These are phyloP conservation scores for Thunnus albacares DNA, from an alignment of 2,797 vertebrate species.

Conservation along the genomic window DNA sequence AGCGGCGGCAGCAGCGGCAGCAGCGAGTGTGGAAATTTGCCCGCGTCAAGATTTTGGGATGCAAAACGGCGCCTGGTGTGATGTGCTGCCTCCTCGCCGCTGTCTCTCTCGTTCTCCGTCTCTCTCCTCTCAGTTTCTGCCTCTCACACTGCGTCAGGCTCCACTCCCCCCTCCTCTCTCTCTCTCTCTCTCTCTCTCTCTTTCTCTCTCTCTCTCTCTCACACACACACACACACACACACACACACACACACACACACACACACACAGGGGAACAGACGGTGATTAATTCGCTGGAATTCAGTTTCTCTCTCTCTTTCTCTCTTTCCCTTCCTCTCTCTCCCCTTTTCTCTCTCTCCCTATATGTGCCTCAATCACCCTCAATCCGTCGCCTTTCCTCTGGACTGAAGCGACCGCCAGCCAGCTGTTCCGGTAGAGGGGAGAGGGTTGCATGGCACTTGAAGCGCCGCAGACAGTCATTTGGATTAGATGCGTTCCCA, in stretches of 20 bases:
- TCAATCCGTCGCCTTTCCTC: constrained; percentile 56
- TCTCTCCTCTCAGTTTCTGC: constrained; percentile 75
- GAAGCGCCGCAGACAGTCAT: constrained; percentile 58
- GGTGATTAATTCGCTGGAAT: constrained; percentile 76
- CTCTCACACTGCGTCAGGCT: constrained; percentile 83
- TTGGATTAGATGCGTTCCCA: constrained; percentile 53
- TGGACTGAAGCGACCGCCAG: constrained; percentile 58
- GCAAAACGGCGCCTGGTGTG: constrained; percentile 63
- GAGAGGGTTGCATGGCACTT: constrained; percentile 49
- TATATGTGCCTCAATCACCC: constrained; percentile 61
- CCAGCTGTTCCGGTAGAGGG: constrained; percentile 69
- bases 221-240: constrained; percentile 34
- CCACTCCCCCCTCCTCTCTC: constrained; percentile 48
- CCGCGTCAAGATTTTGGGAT: constrained; percentile 54
- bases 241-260: constrained; percentile 10
- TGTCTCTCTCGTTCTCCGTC: constrained; percentile 67
- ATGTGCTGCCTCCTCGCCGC: constrained; percentile 67
- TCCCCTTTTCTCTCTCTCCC: constrained; percentile 30
- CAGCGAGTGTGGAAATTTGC: constrained; percentile 42
- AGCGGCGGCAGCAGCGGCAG: constrained; percentile 21
- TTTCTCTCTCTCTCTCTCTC: constrained; percentile 28
- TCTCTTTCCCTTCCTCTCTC: neutral
- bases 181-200: constrained; percentile 32
- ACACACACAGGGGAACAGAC: constrained; percentile 63
- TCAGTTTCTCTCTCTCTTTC: constrained; percentile 35